Base-by-base conservation (phyloP, 2,797 vertebrate species). In the Etheostoma perlongum region DNA sequence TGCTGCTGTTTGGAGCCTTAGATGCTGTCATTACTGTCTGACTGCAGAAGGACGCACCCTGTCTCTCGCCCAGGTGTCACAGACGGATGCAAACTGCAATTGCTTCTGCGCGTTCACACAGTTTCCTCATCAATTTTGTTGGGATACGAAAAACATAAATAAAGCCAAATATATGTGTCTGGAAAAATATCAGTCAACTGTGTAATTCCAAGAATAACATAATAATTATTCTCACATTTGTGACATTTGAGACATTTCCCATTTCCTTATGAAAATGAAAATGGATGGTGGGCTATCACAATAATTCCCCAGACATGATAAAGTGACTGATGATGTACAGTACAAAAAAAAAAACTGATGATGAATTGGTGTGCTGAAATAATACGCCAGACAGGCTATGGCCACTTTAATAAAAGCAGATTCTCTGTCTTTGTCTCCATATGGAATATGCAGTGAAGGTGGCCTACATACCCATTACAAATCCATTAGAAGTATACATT, bases 11-110 rank as follows among this genome's bases (percentile, higher is more conserved):
- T 33, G 74, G 54, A 83, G 81, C 44, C 60, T 59, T 63, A 81
- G 57, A 79, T 78, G 83, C 85, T 85, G 84, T 80, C 79, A 82
- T 69, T 67, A 2, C 74, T 58, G 85, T 86, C 86, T 90, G 87
- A 76, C 84, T 90, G 85, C 88, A 82, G 81, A 70, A 72, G 79
- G 83, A 90, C 81, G 74, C 91, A 63, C 77, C 84, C 82, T 23
- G 80, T 84, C 87, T 86, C 68, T 6, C 36, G 76, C 77, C 77
- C 75, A 63, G 71, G 76, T 90, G 87, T 79, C 82, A 89, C 73
- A 66, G 59, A 88, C 23, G 65, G 73, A 86, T 76, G 58, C 55
- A 74, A 78, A 64, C 62, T 12, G 78, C 51, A 46, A 71, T 48
- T 14, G 74, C 71, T 64, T 65, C 63, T 18, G 48, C 4, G 19